A percentile compares a stretch with the other conserved stretches of the same genome.
These are phyloP conservation scores for Plecturocebus donacophilus DNA, from an alignment of 2,113 vertebrate genomes.

Conservation along the genomic window DNA sequence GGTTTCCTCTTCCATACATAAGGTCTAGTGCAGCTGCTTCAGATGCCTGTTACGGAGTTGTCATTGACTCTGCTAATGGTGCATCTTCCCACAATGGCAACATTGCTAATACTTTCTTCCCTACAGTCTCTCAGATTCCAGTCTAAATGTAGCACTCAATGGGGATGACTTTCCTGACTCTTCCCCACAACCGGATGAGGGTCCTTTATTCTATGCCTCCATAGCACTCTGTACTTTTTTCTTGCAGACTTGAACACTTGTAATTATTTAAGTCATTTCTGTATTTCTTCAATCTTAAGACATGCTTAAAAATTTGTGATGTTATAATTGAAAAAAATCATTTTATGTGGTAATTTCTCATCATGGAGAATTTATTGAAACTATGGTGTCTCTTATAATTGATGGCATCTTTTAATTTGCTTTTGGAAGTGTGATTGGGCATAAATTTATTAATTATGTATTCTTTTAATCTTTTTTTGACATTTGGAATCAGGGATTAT, in stretches of 20 bases:
- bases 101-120: not conserved
- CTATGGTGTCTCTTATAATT: not conserved
- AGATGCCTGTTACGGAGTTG: not conserved
- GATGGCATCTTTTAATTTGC: not conserved
- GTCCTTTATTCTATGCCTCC: not conserved
- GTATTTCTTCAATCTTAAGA: conserved; percentile 27
- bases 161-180: not conserved
- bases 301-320: not conserved
- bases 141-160: not conserved
- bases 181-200: not conserved
- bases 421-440: not conserved
- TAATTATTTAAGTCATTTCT: conserved; percentile 3
- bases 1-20: not conserved
- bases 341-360: not conserved
- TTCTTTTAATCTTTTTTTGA: not conserved
- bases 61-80: not conserved
- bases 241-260: not conserved
- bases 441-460: not conserved
- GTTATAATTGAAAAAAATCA: not conserved
- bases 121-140: not conserved
- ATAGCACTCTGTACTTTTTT: not conserved
- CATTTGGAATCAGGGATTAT: not conserved
- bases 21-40: not conserved
- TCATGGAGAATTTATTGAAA: not conserved
- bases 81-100: not conserved